These are phyloP conservation scores for Dinothrombium tinctorium DNA, from an alignment of 1,140 invertebrate species.

Conservation along the genomic window DNA sequence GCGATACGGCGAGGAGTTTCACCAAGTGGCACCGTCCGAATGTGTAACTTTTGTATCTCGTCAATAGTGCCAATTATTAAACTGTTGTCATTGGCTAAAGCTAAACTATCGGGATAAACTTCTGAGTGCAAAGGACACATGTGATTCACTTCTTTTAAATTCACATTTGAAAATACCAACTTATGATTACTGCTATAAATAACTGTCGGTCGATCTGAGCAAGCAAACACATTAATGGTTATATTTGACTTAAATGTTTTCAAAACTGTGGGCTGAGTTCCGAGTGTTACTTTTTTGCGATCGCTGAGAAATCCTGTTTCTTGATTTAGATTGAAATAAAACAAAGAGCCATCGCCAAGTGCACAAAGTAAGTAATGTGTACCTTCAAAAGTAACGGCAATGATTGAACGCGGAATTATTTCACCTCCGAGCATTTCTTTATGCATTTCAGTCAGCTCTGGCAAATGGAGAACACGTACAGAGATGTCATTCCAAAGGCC, in stretches of 20 bases:
- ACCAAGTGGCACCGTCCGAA: conserved; percentile 71
- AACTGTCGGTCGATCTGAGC: conserved; percentile 89
- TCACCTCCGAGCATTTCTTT: conserved; percentile 74
- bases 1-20: conserved; percentile 81
- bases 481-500: conserved; percentile 96
- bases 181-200: conserved; percentile 98
- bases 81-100: conserved; percentile 71
- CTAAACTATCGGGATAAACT: conserved; percentile 79
- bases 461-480: conserved; percentile 24
- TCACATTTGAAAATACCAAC: conserved; percentile 96
- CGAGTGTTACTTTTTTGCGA: conserved; percentile 75
- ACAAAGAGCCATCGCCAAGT: conserved; percentile 88
- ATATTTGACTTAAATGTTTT: conserved; percentile 70
- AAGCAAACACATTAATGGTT: conserved; percentile 93
- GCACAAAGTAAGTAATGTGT: conserved; percentile 66
- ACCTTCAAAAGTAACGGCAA: conserved; percentile 81
- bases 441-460: conserved; percentile 18
- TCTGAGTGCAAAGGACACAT: conserved; percentile 92
- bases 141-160: conserved; percentile 88
- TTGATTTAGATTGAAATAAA: conserved; percentile 69
- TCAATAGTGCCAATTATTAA: conserved; percentile 95
- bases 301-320: conserved; percentile 43
- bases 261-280: conserved; percentile 85
- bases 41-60: conserved; percentile 94
- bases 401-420: conserved; percentile 80